Conservation (phyloP, 2,113 vertebrate species). For the Silurus glanis region DNA sequence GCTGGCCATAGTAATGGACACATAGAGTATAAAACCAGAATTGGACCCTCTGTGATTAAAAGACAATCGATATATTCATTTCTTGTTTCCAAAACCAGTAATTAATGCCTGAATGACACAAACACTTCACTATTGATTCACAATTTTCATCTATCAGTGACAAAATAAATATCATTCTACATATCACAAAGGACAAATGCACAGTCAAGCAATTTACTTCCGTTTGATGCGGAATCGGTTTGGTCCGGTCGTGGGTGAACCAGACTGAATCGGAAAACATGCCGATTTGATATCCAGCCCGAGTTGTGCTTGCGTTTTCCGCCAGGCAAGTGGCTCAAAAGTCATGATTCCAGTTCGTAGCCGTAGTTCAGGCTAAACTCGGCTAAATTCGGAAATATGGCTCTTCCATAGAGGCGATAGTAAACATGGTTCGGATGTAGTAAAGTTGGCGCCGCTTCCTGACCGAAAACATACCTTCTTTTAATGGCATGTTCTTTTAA, state of each 20-base stretch:
- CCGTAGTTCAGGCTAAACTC: neutral
- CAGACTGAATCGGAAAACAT: neutral
- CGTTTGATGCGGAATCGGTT: neutral
- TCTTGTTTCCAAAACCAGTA: neutral
- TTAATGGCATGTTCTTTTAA: neutral
- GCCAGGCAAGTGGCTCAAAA: slow-evolving; percentile 7
- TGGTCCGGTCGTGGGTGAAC: neutral
- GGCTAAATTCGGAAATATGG: slow-evolving; percentile 35
- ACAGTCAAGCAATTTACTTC: slow-evolving; percentile 14
- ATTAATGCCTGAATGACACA: slow-evolving; percentile 22
- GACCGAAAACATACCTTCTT: neutral
- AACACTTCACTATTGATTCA: slow-evolving; percentile 42
- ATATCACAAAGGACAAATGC: slow-evolving; percentile 31
- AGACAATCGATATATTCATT: slow-evolving; percentile 12
- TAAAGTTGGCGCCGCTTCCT: slow-evolving; percentile 6
- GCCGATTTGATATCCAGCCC: neutral
- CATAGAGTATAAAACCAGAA: slow-evolving; percentile 3
- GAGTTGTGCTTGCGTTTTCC: neutral
- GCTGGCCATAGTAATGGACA: slow-evolving; percentile 43
- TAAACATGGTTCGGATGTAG: neutral
- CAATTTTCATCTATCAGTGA: slow-evolving; percentile 26
- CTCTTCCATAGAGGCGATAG: slow-evolving; percentile 23
- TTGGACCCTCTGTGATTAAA: slow-evolving; percentile 39
- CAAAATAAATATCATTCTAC: slow-evolving; percentile 7
- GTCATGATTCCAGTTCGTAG: slow-evolving; percentile 21